These are phyloP conservation scores for Heliangelus exortis DNA, from an alignment of 2,797 vertebrate species.

Conservation along the genomic window DNA sequence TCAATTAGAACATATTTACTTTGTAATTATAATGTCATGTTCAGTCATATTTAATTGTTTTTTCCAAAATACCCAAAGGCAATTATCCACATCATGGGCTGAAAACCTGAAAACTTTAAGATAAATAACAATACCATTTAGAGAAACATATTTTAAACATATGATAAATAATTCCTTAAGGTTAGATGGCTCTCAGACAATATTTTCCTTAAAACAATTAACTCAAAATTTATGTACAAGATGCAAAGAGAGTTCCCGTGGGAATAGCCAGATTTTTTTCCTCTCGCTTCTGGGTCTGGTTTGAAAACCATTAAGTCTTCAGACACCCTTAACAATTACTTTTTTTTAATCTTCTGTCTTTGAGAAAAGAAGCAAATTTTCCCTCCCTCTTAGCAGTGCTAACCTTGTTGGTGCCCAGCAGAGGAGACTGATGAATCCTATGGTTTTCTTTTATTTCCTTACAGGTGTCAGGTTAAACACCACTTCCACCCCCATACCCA, in stretches of 20 bases:
- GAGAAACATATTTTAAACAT: not conserved
- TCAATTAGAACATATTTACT: conserved; percentile 75
- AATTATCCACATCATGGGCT: not conserved
- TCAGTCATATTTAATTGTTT: conserved; percentile 69
- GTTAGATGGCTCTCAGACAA: not conserved
- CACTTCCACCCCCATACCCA: no score
- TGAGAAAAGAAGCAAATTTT: not conserved
- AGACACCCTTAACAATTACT: not conserved
- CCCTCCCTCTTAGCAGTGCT: not conserved
- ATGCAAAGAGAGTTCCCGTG: not conserved
- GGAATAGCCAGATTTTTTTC: not conserved
- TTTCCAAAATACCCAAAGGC: conserved; percentile 69
- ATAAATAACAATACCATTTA: not conserved
- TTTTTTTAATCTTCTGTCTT: not conserved
- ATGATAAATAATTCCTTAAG: not conserved
- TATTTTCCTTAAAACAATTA: not conserved
- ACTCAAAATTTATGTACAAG: not conserved
- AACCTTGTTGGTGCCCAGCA: not conserved
- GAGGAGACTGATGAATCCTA: not conserved
- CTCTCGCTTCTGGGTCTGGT: not conserved
- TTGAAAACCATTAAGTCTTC: not conserved
- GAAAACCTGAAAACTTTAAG: conserved; percentile 16
- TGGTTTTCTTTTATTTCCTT: not conserved
- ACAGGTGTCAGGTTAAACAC: not conserved
- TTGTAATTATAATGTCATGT: conserved; percentile 72